Percentiles rank a stretch among this genome's conserved stretches.
Conservation (phyloP, 2,888 invertebrate genomes). For the Ecliptopera silaceata region DNA sequence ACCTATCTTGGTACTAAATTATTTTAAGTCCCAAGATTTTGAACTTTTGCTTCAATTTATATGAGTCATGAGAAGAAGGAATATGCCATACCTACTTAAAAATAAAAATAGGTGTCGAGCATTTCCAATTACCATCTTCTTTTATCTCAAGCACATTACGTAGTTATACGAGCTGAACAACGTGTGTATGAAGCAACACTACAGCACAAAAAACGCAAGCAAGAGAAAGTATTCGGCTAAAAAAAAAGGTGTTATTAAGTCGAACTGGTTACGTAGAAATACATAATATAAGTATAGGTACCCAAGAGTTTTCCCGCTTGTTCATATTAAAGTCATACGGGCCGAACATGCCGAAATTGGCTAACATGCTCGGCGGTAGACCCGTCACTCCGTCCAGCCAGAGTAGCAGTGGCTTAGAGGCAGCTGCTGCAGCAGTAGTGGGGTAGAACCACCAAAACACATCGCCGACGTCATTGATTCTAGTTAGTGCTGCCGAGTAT, state of each 20-base stretch:
- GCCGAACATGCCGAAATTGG: constrained; percentile 93
- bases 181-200: background rate
- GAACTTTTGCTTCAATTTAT: too few species aligned
- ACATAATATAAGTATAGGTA: constrained; percentile 49
- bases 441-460: constrained; percentile 96
- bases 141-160: too few species aligned
- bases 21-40: too few species aligned
- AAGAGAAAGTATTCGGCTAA: too few species aligned
- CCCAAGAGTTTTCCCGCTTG: constrained; percentile 88
- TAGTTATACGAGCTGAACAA: too few species aligned
- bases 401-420: constrained; percentile 87
- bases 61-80: too few species aligned
- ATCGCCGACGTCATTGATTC: constrained; percentile 87
- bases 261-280: too few species aligned
- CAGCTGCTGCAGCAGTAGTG: constrained; percentile 79
- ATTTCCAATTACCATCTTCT: too few species aligned
- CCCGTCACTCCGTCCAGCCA: constrained; percentile 96
- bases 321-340: constrained; percentile 86
- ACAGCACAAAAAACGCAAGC: background rate
- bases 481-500: constrained; percentile 89
- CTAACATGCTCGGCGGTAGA: constrained; percentile 89
- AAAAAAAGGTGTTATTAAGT: background rate
- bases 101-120: too few species aligned
- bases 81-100: too few species aligned
- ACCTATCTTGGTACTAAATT: too few species aligned